Conservation (phyloP, 2,888 invertebrate species). For the Lymantria monacha region DNA sequence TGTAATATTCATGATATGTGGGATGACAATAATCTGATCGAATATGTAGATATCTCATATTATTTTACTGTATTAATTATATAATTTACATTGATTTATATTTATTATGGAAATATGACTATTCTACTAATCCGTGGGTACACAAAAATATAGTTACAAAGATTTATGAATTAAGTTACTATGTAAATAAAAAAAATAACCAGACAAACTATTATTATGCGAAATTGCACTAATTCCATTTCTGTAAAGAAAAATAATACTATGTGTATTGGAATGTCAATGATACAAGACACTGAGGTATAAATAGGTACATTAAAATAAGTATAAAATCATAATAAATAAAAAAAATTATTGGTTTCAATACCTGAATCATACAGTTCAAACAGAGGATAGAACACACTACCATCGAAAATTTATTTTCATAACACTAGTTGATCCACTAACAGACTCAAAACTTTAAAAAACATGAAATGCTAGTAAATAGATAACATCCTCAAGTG, state of each 20-base stretch:
- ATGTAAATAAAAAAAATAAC: background rate
- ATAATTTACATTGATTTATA: background rate
- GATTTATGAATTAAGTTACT: background rate
- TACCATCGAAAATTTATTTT: too few relatives aligned
- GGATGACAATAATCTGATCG: constrained; percentile 13
- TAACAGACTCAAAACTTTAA: too few relatives aligned
- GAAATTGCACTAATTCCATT: background rate
- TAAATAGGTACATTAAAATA: background rate
- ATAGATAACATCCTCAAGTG: too few relatives aligned
- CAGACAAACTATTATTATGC: background rate
- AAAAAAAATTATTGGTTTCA: background rate
- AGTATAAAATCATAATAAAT: background rate
- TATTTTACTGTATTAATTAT: background rate
- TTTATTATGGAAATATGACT: background rate
- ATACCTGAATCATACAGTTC: too few relatives aligned
- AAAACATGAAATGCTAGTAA: too few relatives aligned
- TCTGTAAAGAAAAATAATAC: constrained; percentile 27
- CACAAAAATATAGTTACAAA: background rate
- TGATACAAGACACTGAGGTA: constrained; percentile 22
- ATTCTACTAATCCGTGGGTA: background rate
- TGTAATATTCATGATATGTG: constrained; percentile 32
- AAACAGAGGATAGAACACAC: too few relatives aligned
- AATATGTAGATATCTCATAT: background rate
- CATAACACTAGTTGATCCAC: too few relatives aligned
- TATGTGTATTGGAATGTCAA: constrained; percentile 35